A percentile compares a stretch with the other conserved stretches of the same genome.
Conservation (phyloP, 2,888 invertebrate species). For the Melieria crassipennis region DNA sequence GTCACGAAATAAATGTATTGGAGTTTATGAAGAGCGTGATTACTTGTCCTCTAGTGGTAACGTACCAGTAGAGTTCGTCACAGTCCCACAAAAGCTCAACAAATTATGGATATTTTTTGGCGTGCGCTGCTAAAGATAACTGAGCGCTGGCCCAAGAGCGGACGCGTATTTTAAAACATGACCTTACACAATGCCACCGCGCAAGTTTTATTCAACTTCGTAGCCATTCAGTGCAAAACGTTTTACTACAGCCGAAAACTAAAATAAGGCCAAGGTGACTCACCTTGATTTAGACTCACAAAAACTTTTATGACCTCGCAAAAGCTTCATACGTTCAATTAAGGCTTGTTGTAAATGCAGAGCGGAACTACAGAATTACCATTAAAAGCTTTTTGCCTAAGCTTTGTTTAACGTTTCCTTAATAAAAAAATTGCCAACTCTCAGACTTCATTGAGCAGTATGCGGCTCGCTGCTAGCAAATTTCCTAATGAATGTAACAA, state of each 20-base stretch:
- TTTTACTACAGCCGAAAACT: constrained; percentile 43
- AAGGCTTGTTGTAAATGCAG: constrained; percentile 22
- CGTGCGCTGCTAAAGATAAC: no score
- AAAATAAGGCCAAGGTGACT: constrained; percentile 64
- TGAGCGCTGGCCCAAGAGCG: constrained; percentile 19
- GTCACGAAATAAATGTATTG: no score
- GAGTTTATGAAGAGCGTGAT: no score
- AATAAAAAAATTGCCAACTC: not conserved
- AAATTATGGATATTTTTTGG: no score
- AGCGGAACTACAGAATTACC: constrained; percentile 24
- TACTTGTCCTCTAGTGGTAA: no score
- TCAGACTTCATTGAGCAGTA: not conserved
- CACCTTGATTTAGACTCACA: constrained; percentile 63
- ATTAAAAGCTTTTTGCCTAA: not conserved
- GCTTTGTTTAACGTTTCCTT: constrained; percentile 5
- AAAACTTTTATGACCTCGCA: constrained; percentile 60
- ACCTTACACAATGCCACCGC: constrained; percentile 63
- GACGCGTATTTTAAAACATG: constrained; percentile 49
- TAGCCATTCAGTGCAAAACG: constrained; percentile 37
- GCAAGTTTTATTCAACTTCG: constrained; percentile 46
- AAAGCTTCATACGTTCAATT: constrained; percentile 54
- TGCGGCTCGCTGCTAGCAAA: no score
- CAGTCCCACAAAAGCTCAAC: no score
- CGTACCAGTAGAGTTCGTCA: no score
- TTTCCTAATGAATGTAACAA: not conserved